These are phyloP conservation scores for Hydrotaea cyrtoneurina DNA, from an alignment of 2,888 invertebrate species.

Conservation along the genomic window DNA sequence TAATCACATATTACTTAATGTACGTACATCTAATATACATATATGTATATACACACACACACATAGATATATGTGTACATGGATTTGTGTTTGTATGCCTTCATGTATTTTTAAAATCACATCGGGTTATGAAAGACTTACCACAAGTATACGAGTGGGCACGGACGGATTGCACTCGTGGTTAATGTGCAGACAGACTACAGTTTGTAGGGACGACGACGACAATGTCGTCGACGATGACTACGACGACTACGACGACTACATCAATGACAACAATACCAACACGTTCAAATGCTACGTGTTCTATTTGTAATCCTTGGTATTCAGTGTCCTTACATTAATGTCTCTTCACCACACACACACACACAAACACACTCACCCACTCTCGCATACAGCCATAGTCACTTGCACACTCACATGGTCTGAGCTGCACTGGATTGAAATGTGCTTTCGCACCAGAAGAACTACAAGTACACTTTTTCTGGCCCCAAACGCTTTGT, in stretches of 20 bases:
- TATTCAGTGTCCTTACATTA: constrained; percentile 51
- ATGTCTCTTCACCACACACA: constrained; percentile 22
- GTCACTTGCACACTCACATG: constrained; percentile 10
- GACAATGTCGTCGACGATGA: neutral
- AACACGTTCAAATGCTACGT: constrained; percentile 54
- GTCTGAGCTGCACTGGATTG: constrained; percentile 4
- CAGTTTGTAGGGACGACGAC: constrained; percentile 15
- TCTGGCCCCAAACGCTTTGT: neutral
- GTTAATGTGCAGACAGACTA: constrained; percentile 37
- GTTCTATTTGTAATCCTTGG: constrained; percentile 52
- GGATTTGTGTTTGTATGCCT: neutral
- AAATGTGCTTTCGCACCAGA: constrained; percentile 21
- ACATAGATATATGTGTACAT: neutral
- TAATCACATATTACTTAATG: constrained; percentile 9
- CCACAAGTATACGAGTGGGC: constrained; percentile 15
- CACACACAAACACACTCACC: neutral
- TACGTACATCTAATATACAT: neutral
- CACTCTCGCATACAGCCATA: neutral
- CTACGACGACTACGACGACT: too few species aligned
- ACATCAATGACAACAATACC: constrained; percentile 13
- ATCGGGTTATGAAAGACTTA: constrained; percentile 10
- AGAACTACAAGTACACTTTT: constrained; percentile 35
- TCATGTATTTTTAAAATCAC: constrained; percentile 14
- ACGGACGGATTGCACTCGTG: constrained; percentile 10
- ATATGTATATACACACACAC: neutral